Evolutionary conservation across 1,140 invertebrate species (phyloP).

Genomic region (Wasmannia auropunctata): DNA sequence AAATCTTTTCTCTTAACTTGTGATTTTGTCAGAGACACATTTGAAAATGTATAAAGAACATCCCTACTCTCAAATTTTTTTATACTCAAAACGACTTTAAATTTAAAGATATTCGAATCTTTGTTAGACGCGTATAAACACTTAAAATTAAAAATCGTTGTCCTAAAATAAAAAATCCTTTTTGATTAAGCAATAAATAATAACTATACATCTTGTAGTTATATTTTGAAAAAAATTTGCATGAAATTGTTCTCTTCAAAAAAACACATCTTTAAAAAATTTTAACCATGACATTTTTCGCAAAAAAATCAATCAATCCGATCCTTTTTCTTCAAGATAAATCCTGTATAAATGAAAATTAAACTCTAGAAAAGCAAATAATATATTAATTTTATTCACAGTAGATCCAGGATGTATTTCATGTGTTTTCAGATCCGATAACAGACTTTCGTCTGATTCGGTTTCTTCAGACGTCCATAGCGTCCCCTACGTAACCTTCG

Average conservation of each 20-base stretch:
- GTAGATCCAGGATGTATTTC: neutral
- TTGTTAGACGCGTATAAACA: neutral
- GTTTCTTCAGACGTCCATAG: slow-evolving; percentile 84
- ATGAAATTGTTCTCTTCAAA: neutral
- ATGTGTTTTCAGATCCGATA: neutral
- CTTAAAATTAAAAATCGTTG: slow-evolving; percentile 7
- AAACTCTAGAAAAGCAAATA: neutral
- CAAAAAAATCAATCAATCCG: neutral
- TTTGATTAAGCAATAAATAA: neutral
- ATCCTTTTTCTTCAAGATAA: neutral
- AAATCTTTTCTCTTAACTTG: neutral
- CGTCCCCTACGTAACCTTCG: slow-evolving; percentile 94
- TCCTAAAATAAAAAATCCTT: neutral
- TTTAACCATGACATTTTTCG: neutral
- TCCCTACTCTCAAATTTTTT: neutral
- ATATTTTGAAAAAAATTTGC: neutral
- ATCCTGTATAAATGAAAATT: neutral
- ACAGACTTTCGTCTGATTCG: neutral
- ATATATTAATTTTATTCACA: slow-evolving; percentile 2
- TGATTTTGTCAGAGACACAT: neutral
- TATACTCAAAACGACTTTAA: neutral
- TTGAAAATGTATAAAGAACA: neutral
- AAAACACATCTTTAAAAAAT: neutral
- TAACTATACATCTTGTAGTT: neutral
- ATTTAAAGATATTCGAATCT: neutral